phyloP scores from a whole-genome alignment of 2,797 vertebrate genomes.

The Rhincodon typus region DNA sequence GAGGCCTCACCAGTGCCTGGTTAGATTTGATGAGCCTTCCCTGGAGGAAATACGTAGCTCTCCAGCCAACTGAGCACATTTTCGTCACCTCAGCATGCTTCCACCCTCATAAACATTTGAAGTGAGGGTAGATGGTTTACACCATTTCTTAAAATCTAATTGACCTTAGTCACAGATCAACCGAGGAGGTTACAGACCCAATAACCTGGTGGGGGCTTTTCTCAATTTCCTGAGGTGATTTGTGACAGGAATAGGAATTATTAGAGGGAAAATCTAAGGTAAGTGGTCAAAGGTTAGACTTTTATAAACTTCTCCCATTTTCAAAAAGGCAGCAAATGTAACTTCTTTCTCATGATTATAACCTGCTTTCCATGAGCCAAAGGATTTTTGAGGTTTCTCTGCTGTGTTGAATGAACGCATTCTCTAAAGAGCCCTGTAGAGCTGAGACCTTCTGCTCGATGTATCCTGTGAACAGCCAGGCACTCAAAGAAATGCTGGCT shows the following conservation, averaged over 20 bases:
- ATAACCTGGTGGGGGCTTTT: neutral
- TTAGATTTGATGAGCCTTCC: too few relatives aligned
- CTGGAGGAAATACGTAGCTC: too few relatives aligned
- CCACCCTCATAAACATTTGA: neutral
- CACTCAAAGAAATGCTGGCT: neutral
- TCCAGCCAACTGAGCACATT: too few relatives aligned
- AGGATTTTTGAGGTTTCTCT: neutral
- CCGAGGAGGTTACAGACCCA: neutral
- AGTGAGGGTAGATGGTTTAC: neutral
- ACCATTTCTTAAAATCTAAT: neutral
- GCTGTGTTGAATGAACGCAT: neutral
- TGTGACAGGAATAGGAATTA: neutral
- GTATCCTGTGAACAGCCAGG: neutral
- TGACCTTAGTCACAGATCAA: neutral
- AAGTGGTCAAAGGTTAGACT: neutral
- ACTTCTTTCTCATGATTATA: neutral
- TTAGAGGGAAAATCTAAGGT: neutral
- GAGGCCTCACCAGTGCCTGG: too few relatives aligned
- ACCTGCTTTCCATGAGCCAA: neutral
- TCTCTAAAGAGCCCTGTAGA: neutral
- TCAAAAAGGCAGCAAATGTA: neutral
- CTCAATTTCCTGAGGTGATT: neutral
- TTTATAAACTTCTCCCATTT: neutral
- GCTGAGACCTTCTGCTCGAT: neutral
- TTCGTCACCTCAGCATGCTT: too few relatives aligned